Evolutionary conservation across 2,113 vertebrate species (phyloP).

Genomic region (Struthio camelus): DNA sequence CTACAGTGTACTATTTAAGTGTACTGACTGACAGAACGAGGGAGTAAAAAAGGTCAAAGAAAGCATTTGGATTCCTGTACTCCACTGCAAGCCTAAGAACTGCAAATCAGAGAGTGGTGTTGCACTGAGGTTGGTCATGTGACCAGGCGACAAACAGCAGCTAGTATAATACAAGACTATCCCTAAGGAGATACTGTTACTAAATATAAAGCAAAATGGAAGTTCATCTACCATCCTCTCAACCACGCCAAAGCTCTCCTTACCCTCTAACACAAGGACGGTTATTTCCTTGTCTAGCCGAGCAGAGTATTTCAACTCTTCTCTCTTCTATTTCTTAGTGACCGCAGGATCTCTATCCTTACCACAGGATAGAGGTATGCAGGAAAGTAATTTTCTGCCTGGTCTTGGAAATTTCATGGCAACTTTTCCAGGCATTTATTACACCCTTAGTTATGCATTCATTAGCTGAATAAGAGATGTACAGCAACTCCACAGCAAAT

Average conservation of each 20-base stretch:
- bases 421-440: not conserved
- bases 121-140: not conserved
- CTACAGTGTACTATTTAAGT: not conserved
- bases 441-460: not conserved
- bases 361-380: not conserved
- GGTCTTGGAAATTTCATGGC: not conserved
- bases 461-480: not conserved
- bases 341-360: too few relatives aligned
- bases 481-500: too few relatives aligned
- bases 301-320: not conserved
- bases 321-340: not conserved
- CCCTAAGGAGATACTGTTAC: not conserved
- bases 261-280: not conserved
- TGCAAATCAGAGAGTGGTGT: not conserved
- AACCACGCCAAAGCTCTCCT: not conserved
- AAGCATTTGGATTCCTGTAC: not conserved
- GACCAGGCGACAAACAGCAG: not conserved
- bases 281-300: not conserved
- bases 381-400: not conserved
- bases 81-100: not conserved
- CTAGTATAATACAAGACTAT: not conserved
- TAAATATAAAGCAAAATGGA: not conserved
- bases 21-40: not conserved
- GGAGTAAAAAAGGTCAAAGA: not conserved
- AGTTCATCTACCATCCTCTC: not conserved